phyloP scores from a whole-genome alignment of 2,888 invertebrate species.

The Zaprionus bogoriensis region DNA sequence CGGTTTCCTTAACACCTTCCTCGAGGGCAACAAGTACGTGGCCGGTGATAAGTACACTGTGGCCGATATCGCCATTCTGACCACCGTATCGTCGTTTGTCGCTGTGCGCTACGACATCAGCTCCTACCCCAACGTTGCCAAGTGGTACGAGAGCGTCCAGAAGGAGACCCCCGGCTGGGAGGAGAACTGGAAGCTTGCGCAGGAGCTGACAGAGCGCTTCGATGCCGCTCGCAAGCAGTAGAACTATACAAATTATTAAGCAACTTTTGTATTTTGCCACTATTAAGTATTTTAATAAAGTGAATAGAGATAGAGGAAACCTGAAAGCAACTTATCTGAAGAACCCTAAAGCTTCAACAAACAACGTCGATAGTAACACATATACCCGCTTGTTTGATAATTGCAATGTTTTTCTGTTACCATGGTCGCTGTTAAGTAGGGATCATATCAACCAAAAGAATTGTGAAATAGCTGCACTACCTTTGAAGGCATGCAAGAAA shows the following conservation, averaged over 20 bases:
- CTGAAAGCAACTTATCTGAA: background rate
- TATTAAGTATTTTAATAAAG: background rate
- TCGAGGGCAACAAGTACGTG: constrained; percentile 72
- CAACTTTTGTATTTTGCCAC: background rate
- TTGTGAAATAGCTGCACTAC: too few species aligned
- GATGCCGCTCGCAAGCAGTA: constrained; percentile 7
- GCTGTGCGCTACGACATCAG: constrained; percentile 17
- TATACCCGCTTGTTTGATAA: background rate
- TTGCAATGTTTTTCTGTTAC: background rate
- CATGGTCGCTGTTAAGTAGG: background rate
- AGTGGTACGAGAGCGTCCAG: constrained; percentile 17
- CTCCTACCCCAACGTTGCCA: constrained; percentile 26
- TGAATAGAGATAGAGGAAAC: background rate
- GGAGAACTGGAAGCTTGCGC: constrained; percentile 6
- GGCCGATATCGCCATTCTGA: constrained; percentile 88
- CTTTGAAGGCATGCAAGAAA: too few species aligned
- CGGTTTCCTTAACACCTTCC: constrained; percentile 23
- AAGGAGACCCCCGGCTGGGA: constrained; percentile 84
- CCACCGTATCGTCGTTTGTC: constrained; percentile 75
- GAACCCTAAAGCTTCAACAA: too few species aligned
- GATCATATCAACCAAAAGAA: background rate
- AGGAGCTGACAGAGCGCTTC: constrained; percentile 10
- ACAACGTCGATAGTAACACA: background rate
- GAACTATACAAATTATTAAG: background rate
- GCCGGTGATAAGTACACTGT: constrained; percentile 89